Base-by-base conservation (phyloP, 2,888 invertebrate genomes). In the Pollenia labialis region DNA sequence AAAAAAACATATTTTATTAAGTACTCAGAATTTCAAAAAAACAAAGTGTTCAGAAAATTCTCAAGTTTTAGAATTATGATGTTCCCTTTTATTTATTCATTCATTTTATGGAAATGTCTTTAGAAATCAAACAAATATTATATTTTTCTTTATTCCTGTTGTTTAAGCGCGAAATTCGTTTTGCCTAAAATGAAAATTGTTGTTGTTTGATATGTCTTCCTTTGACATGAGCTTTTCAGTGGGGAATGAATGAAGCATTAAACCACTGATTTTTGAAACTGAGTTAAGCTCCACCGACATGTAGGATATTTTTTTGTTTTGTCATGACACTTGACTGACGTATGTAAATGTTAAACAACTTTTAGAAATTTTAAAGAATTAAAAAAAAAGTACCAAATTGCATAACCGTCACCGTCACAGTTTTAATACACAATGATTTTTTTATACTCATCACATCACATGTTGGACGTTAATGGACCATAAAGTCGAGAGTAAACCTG, bases 261-360 rank as follows among this genome's bases (percentile, higher is more conserved):
- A 40, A 44, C 32, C 42, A 42, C 18, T 68, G 50, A 40, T 16
- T 44, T 52, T 62, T 18, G 18, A n/a, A 60, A 44, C 18, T 50
- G 50, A 42, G 52, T 64, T 42, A 52, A 10, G 62, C 14, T 52
- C 18, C n/a, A 14, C 2, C 14, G 16, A 32, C 7, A 42, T 14
- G 14, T 50, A 14, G 42, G 50, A 18, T 50, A 48, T 42, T n/a
- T 4, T 50, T 42, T 76, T 52, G 52, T 56, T 58, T 48, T 68
- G 11, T 42, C 18, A 7, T 69, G 68, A 60, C 58, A 79, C 48
- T 1, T 69, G 50, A 69, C 56, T 23, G 50, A 60, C 58, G 42
- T 69, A 60, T 50, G 42, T 69, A 48, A 58, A 68, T 14, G 52
- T 40, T 68, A 50, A 50, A 42, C 12, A 76, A 10, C 18, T 50